Conservation (phyloP, 2,888 invertebrate species). For the Oscheius myriophilus region DNA sequence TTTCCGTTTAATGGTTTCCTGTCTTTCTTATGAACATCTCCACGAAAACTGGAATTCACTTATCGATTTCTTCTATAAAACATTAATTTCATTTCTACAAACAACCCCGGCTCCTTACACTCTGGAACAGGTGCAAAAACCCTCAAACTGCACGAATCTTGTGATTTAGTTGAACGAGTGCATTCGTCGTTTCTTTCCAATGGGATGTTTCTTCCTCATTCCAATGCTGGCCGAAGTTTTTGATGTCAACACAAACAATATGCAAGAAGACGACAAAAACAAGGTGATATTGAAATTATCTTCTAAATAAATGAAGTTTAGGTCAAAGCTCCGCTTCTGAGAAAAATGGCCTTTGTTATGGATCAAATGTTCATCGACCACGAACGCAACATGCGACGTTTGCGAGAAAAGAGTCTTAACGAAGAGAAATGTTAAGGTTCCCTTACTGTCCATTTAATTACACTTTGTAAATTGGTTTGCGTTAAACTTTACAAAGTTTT, state of each 20-base stretch:
- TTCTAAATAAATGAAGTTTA: background rate
- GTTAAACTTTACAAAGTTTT: no score
- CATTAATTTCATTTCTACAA: background rate
- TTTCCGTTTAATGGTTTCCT: constrained; percentile 37
- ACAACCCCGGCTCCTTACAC: constrained; percentile 33
- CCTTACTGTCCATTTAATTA: no score
- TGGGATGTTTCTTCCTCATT: constrained; percentile 17
- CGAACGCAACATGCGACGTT: background rate
- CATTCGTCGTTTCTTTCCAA: constrained; percentile 19
- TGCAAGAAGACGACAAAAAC: background rate
- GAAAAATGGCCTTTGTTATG: constrained; percentile 8
- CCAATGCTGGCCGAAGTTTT: constrained; percentile 23
- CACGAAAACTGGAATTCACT: constrained; percentile 37
- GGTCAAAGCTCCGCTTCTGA: constrained; percentile 10
- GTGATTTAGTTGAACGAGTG: constrained; percentile 3
- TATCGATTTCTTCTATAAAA: constrained; percentile 36
- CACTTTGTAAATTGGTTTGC: no score
- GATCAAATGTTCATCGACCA: background rate
- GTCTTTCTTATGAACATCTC: constrained; percentile 36
- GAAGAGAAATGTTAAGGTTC: no score
- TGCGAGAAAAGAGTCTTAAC: no score
- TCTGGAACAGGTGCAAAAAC: constrained; percentile 34
- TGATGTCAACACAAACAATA: constrained; percentile 18
- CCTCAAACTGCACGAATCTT: background rate
- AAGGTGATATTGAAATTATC: background rate